These are phyloP conservation scores for Bos javanicus DNA, from an alignment of 2,113 vertebrate species.

Conservation along the genomic window DNA sequence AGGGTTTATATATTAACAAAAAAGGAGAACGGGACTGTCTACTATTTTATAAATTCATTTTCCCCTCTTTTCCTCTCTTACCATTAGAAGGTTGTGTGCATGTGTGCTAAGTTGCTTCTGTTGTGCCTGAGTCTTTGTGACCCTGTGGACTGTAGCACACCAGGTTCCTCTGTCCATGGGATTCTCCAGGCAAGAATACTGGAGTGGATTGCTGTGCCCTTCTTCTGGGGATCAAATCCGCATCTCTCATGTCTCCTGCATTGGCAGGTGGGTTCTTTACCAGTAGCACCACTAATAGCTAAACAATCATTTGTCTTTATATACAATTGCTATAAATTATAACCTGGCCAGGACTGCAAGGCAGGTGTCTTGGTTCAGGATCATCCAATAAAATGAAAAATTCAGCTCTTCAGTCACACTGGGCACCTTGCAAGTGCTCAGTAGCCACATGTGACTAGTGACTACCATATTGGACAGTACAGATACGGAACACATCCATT, in stretches of 20 bases:
- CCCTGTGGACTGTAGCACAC: background rate
- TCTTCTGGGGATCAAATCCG: background rate
- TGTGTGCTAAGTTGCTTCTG: background rate
- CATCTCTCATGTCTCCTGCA: background rate
- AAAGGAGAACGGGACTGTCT: background rate
- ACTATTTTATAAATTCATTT: background rate
- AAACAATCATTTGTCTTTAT: background rate
- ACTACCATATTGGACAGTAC: background rate
- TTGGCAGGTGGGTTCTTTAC: background rate
- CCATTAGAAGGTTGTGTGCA: background rate
- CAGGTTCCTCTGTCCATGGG: background rate
- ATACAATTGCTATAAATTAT: background rate
- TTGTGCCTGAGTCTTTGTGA: background rate
- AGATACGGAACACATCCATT: background rate
- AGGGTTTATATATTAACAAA: background rate
- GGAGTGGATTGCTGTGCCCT: background rate
- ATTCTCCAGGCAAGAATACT: background rate
- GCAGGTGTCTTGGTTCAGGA: background rate
- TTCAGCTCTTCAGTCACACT: background rate
- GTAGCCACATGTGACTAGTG: background rate
- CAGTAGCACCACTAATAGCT: background rate
- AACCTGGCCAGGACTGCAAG: background rate
- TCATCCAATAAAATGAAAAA: background rate
- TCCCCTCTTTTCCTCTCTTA: background rate
- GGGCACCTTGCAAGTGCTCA: background rate